Percentiles rank a stretch among this genome's conserved stretches.
phyloP scores from a whole-genome alignment of 2,888 invertebrate genomes.

The Caenorhabditis drosophilae region DNA sequence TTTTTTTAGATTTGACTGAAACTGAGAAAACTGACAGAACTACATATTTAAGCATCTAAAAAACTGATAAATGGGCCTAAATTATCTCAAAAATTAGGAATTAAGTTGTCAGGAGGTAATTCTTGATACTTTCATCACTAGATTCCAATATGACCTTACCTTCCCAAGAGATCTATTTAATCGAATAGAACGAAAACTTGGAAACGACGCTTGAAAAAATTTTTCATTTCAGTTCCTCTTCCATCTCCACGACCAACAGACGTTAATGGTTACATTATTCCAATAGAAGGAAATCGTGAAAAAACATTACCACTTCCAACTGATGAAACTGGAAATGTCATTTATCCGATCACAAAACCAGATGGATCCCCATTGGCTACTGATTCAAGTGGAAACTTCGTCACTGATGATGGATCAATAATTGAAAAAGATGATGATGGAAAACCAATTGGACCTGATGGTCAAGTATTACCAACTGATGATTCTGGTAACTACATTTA shows the following conservation, averaged over 20 bases:
- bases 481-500: constrained; percentile 32
- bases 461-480: constrained; percentile 31
- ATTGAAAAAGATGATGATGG: neutral
- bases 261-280: constrained; percentile 31
- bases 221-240: constrained; percentile 14
- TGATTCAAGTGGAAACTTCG: constrained; percentile 13
- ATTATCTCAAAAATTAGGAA: too few species aligned
- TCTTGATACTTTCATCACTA: too few species aligned
- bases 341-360: constrained; percentile 6
- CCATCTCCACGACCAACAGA: constrained; percentile 29
- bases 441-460: neutral
- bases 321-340: constrained; percentile 15
- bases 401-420: neutral
- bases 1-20: too few species aligned
- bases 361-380: constrained; percentile 13
- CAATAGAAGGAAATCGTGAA: neutral
- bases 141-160: too few species aligned
- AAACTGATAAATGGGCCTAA: too few species aligned
- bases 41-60: too few species aligned
- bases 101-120: too few species aligned
- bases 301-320: neutral
- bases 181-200: too few species aligned
- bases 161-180: too few species aligned
- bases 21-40: too few species aligned
- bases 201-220: too few species aligned